phyloP scores from a whole-genome alignment of 2,113 vertebrate species.

The Plecotus auritus region DNA sequence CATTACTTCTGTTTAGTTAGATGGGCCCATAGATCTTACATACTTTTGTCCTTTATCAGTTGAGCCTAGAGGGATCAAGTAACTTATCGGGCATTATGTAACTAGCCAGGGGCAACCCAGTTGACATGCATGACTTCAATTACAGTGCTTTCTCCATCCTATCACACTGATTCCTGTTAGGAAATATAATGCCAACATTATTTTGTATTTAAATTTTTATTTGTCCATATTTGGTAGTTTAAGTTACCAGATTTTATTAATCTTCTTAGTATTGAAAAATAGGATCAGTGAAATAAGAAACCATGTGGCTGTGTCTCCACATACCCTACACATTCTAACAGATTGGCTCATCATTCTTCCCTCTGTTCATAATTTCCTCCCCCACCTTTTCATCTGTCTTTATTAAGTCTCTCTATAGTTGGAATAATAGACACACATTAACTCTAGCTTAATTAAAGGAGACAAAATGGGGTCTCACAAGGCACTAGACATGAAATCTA shows the following conservation, averaged over 20 bases:
- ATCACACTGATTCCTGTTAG: background rate
- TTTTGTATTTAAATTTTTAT: background rate
- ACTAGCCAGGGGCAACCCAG: background rate
- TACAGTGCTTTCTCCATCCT: background rate
- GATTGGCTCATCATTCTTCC: background rate
- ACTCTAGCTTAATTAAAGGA: slow-evolving; percentile 29
- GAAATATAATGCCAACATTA: background rate
- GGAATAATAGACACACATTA: background rate
- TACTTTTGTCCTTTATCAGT: background rate
- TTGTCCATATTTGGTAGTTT: background rate
- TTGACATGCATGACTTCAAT: background rate
- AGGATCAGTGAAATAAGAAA: background rate
- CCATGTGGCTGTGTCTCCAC: background rate
- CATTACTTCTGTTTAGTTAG: background rate
- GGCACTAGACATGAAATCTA: background rate
- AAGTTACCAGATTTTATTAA: background rate
- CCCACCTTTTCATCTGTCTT: slow-evolving; percentile 17
- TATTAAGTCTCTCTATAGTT: background rate
- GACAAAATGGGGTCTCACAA: background rate
- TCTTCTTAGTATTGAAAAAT: background rate
- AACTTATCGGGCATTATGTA: background rate
- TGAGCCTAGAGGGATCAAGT: background rate
- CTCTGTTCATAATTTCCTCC: background rate
- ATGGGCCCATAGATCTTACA: background rate
- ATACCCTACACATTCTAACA: background rate